Evolutionary conservation across 64 coral and sea anemone species (phyloP).

Genomic region (Cladopsammia gracilis): DNA sequence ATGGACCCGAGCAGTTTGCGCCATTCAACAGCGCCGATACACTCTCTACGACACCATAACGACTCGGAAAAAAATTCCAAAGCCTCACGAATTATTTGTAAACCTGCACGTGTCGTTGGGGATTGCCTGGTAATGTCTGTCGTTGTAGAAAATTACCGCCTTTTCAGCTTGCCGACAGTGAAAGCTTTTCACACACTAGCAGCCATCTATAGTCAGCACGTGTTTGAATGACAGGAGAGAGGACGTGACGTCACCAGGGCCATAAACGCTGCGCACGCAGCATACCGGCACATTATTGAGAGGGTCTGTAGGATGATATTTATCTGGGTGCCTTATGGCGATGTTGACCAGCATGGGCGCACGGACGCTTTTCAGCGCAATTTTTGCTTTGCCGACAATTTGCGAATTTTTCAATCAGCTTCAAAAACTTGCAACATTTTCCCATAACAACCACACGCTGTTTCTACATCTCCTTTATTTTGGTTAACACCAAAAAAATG

Average conservation of each 20-base stretch:
- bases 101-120: slow-evolving; percentile 46
- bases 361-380: no score
- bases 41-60: slow-evolving; percentile 45
- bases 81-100: slow-evolving; percentile 35
- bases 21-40: slow-evolving; percentile 57
- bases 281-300: slow-evolving; percentile 3
- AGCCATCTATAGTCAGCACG: slow-evolving; percentile 86
- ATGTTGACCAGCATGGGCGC: no score
- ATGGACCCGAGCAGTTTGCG: slow-evolving; percentile 52
- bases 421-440: no score
- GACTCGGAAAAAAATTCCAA: slow-evolving; percentile 47
- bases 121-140: slow-evolving; percentile 28
- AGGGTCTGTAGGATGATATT: neutral
- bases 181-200: slow-evolving; percentile 67
- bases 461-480: no score
- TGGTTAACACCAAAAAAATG: no score
- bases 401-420: no score
- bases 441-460: no score
- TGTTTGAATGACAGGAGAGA: slow-evolving; percentile 87
- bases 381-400: no score
- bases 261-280: slow-evolving; percentile 47
- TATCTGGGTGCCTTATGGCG: neutral
- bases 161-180: slow-evolving; percentile 59
- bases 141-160: slow-evolving; percentile 62
- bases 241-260: slow-evolving; percentile 67